Base-by-base conservation (phyloP, 2,113 vertebrate species). In the Sebastes fasciatus region DNA sequence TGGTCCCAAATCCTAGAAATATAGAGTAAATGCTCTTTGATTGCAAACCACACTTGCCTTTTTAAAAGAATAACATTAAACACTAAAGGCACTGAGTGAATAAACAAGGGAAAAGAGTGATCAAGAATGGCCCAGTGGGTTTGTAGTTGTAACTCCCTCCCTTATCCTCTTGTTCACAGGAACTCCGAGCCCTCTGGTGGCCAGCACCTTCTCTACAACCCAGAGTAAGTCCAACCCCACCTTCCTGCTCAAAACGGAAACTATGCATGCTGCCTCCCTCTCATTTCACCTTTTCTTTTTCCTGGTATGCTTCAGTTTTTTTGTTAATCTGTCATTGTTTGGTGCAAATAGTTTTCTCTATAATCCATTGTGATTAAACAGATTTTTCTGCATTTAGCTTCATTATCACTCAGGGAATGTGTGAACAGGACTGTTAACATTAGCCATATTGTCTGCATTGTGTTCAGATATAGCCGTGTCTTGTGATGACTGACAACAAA, bases 101-200 rank as follows among this genome's bases (percentile, higher is more conserved):
- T 64, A 48, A 71, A 77, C 34, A 54, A 55, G 54, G 17, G 21
- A 54, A 77, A 68, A 45, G 45, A 69, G 57, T 52, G 65, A 14
- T n/a, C 45, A 13, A 75, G 17, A 83, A 58, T 14, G n/a, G 2
- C 67, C 54, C 43, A 51, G 51, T 55, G n/a, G 58, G 58, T 68
- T 21, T 86, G 61, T 67, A 45, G 58, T 48, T 43, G 73, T 71
- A 82, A 78, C 62, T 80, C 54, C 64, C 63, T 65, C 48, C 66
- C 63, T 34, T 81, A 46, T 92, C 75, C 79, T 95, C 88, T 94
- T 90, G 90, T 95, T 94, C 93, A 81, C 96, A 98, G 97, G 97
- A 95, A 94, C 96, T 19, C 85, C 96, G 77, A 97, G 96, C 94
- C 96, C 96, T 90, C 95, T 97, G 96, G 95, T 97, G 94, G 96